Percentiles rank a stretch among this genome's conserved stretches.
These are phyloP conservation scores for Pseudopodoces humilis DNA, from an alignment of 2,113 vertebrate genomes.

Conservation along the genomic window DNA sequence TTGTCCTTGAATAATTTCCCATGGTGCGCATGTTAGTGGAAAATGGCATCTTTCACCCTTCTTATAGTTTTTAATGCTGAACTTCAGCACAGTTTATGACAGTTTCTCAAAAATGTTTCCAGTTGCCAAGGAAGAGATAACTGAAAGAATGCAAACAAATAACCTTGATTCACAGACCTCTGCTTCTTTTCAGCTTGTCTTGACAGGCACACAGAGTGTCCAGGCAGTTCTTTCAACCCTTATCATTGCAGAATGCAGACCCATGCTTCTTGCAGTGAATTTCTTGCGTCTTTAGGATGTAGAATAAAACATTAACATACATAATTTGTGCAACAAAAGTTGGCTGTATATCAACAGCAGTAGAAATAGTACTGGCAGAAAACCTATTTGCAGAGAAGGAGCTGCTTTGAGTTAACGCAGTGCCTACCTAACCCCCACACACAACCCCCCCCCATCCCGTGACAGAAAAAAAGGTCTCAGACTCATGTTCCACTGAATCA, in stretches of 20 bases:
- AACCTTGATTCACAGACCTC: background rate
- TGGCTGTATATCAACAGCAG: background rate
- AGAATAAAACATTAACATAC: background rate
- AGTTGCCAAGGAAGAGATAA: constrained; percentile 8
- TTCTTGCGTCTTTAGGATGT: background rate
- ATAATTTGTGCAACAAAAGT: background rate
- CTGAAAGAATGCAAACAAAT: background rate
- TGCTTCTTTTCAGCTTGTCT: constrained; percentile 28
- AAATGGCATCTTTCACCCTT: background rate
- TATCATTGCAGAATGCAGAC: background rate
- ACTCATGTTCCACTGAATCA: background rate
- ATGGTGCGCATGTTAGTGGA: background rate
- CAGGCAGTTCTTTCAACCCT: background rate
- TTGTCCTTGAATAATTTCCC: background rate
- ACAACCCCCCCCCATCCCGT: fast-evolving
- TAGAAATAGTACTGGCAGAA: background rate
- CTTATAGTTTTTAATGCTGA: background rate
- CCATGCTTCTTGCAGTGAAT: background rate
- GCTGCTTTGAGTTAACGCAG: background rate
- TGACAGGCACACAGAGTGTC: background rate
- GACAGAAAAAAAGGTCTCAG: background rate
- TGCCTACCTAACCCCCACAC: background rate
- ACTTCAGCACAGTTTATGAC: background rate
- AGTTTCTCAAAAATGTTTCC: background rate
- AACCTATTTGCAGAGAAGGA: background rate